Conservation (phyloP, 92 coral and sea anemone species). For the Epizoanthus ramosus region DNA sequence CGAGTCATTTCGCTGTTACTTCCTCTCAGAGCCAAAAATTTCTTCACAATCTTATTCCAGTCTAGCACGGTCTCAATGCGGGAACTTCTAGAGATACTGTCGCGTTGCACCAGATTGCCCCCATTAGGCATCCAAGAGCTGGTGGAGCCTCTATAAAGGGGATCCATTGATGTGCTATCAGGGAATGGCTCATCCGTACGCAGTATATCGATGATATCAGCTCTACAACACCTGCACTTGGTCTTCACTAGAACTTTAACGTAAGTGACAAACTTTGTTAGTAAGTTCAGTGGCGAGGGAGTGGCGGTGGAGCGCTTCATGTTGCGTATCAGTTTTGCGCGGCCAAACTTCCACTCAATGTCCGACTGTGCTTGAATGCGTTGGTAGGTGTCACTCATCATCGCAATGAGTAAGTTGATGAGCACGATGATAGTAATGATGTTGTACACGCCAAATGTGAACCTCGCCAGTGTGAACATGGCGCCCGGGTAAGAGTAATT, state of each 20-base stretch:
- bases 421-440: slow-evolving; percentile 92
- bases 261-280: slow-evolving; percentile 84
- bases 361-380: slow-evolving; percentile 97
- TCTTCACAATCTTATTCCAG: slow-evolving; percentile 85
- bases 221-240: slow-evolving; percentile 87
- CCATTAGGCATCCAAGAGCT: slow-evolving; percentile 42
- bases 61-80: slow-evolving; percentile 90
- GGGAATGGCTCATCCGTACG: slow-evolving; percentile 88
- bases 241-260: slow-evolving; percentile 68
- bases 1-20: slow-evolving; percentile 61
- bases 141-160: slow-evolving; percentile 53
- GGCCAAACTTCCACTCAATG: slow-evolving; percentile 98
- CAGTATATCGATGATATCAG: slow-evolving; percentile 88
- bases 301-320: slow-evolving; percentile 98
- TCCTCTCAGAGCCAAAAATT: slow-evolving; percentile 69
- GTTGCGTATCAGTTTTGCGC: slow-evolving; percentile 95
- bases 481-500: slow-evolving; percentile 44
- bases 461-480: slow-evolving; percentile 68
- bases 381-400: slow-evolving; percentile 99
- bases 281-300: slow-evolving; percentile 94
- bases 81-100: slow-evolving; percentile 58
- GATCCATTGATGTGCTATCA: slow-evolving; percentile 74
- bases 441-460: slow-evolving; percentile 91
- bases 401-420: slow-evolving; percentile 93
- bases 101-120: slow-evolving; percentile 64